Conservation (phyloP, 2,888 invertebrate genomes). For the Suillia variegata region DNA sequence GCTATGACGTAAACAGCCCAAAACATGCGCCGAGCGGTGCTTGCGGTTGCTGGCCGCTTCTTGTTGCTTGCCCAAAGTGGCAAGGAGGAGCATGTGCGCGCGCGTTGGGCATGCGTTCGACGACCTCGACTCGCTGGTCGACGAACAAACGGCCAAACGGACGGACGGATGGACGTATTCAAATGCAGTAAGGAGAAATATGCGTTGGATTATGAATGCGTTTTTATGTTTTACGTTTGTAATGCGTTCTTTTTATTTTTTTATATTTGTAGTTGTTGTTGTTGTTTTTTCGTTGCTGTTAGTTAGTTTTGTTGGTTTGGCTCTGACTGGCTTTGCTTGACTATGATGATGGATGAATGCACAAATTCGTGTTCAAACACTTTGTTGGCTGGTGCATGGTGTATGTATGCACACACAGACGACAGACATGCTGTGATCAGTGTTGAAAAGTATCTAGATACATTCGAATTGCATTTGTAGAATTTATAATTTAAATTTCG, state of each 20-base stretch:
- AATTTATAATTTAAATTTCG: no score
- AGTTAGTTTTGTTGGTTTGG: slow-evolving; percentile 20
- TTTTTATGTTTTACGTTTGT: slow-evolving; percentile 44
- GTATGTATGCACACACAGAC: no score
- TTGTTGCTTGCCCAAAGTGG: not conserved
- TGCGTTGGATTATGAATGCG: slow-evolving; percentile 44
- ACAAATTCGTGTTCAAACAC: slow-evolving; percentile 36
- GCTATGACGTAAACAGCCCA: no score
- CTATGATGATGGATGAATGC: slow-evolving; percentile 34
- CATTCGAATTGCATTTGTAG: no score
- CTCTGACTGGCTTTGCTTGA: slow-evolving; percentile 16
- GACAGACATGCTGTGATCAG: no score
- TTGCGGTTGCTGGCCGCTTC: no score
- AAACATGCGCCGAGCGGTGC: no score
- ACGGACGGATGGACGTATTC: not conserved
- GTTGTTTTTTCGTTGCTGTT: slow-evolving; percentile 27
- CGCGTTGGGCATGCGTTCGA: not conserved
- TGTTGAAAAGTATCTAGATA: no score
- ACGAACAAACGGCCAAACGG: not conserved
- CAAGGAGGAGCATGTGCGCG: not conserved
- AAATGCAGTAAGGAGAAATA: slow-evolving; percentile 25
- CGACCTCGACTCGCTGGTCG: not conserved
- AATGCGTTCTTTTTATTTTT: slow-evolving; percentile 40
- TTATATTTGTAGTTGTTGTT: not conserved
- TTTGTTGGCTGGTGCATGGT: slow-evolving; percentile 21